phyloP scores from a whole-genome alignment of 1,140 invertebrate genomes.

The Reticulitermes speratus region DNA sequence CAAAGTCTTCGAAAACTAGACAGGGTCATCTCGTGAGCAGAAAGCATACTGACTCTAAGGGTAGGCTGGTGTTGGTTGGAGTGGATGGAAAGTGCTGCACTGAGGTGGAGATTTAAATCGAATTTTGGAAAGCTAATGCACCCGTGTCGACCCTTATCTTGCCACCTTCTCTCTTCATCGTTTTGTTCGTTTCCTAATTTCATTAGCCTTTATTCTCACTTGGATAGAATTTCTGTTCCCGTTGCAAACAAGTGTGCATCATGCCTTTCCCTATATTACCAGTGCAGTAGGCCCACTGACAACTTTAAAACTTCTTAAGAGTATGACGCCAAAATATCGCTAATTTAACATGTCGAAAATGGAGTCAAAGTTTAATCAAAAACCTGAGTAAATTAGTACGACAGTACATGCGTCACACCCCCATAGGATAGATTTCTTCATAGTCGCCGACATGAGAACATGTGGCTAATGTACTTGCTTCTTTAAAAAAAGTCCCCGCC shows the following conservation, averaged over 20 bases:
- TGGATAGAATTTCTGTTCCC: neutral
- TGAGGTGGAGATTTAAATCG: slow-evolving; percentile 18
- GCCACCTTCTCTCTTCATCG: neutral
- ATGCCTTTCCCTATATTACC: neutral
- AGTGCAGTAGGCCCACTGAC: too few relatives aligned
- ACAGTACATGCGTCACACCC: too few relatives aligned
- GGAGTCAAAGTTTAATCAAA: too few relatives aligned
- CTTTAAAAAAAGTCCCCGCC: too few relatives aligned
- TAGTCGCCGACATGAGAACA: too few relatives aligned
- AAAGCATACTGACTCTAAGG: neutral
- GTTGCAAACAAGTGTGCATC: neutral
- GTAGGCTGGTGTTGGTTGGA: neutral
- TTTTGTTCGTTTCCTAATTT: neutral
- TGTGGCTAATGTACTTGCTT: too few relatives aligned
- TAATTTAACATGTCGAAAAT: too few relatives aligned
- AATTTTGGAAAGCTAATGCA: slow-evolving; percentile 5
- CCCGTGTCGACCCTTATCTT: neutral
- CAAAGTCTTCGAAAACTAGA: neutral
- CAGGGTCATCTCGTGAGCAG: neutral
- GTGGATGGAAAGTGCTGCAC: neutral
- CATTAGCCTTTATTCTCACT: slow-evolving; percentile 11
- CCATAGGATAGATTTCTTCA: too few relatives aligned
- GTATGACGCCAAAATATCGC: too few relatives aligned
- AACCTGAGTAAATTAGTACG: too few relatives aligned
- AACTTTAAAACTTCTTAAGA: too few relatives aligned